Evolutionary conservation across 2,888 invertebrate species (phyloP), one percentile per base, ranked within the genome.

Genomic region (Chouioia cunea): DNA sequence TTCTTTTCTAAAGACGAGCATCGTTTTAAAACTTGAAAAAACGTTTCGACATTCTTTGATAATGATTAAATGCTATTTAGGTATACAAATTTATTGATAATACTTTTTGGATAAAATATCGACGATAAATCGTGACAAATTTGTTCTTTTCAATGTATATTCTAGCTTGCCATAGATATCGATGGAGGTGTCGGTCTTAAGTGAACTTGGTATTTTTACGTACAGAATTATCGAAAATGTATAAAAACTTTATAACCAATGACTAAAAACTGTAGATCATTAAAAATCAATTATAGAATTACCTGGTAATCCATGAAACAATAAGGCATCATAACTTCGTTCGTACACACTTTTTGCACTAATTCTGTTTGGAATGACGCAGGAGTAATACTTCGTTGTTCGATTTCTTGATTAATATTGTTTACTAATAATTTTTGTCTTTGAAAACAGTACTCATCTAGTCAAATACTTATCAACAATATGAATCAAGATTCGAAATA

Each of bases 311-410:
- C 47, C 54, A 12, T 50, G 23, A 68, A 67, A 65, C 54, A 53
- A 53, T 67, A 67, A 36, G 23, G 60, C 15, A 22, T 43, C 8
- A 27, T 22, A 44, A 54, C 18, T 27, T 23, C 22, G 36, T 65
- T 50, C 23, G 46, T 62, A 64, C 36, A 64, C 52, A 58, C 46
- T 60, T 70, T 36, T 48, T 70, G 20, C 36, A 4, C 8, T 64
- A 48, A 46, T 52, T 58, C 46, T 68, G 69, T 62, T 60, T 70
- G 76, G 76, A 76, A 76, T 76, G 76, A 67, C 59, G 65, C 68
- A 62, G 36, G 36, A 36, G 58, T 74, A 76, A 76, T 72, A 76
- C 76, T 76, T 71, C 52, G 68, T 48, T 70, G 59, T 65, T 66
- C 52, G 60, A 54, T 23, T 44, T 57, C 54, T 73, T 58, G 54